Base-by-base conservation (phyloP, 2,888 invertebrate genomes). In the Tipula unca region DNA sequence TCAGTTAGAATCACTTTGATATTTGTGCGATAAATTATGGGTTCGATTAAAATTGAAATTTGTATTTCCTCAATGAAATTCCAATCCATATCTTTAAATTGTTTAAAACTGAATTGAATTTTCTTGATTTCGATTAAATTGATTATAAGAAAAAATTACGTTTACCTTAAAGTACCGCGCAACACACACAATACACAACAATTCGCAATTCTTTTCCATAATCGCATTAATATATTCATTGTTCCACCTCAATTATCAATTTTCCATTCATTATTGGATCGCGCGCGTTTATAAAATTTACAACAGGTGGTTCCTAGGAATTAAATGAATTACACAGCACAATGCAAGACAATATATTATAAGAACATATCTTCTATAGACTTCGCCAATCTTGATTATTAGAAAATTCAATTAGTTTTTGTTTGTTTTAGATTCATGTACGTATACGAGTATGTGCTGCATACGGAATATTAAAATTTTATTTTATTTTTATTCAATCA, bases 191-290 rank as follows among this genome's bases (percentile, higher is more conserved):
- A 48, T 48, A 4, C 48, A 17, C 3, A 48, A 17, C 54, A 25
- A 8, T 1, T 20, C 69, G 48, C 48, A 6, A 48, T 48, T 17
- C 17, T 17, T 25, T 1, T 25, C 3, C 13, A 69, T 69, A 69
- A 69, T 69, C 69, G 69, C 69, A 69, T 69, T 69, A 69, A 69
- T 10, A 54, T 54, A 69, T 69, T 69, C 69, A 69, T 69, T 69
- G 69, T 69, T 69, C 69, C 69, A 69, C 25, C 10, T 69, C 69
- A 69, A 69, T 69, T 69, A 69, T 69, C 69, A 69, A 69, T 69
- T 69, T 69, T 25, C 25, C 69, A 69, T 69, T 69, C 25, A 69
- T 69, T 69, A 69, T 25, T 69, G 69, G 13, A 69, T 25, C 25
- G 69, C 25, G 69, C 69, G 69, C 69, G 17, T 17, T 48, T 48